Conservation (phyloP, 2,797 vertebrate genomes). For the Malacoraja senta region DNA sequence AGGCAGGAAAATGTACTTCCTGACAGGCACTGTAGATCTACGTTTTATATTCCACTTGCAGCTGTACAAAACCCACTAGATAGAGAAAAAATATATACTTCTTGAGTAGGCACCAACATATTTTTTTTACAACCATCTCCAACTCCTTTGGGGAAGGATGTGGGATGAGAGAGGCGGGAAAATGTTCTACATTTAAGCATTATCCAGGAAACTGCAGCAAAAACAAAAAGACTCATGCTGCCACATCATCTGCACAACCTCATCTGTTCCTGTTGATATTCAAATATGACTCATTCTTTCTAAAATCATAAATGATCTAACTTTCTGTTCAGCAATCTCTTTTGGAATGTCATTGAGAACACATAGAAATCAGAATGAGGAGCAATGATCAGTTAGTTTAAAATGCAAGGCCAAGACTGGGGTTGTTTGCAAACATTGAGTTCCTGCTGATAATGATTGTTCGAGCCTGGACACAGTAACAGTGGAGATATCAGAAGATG, state of each 20-base stretch:
- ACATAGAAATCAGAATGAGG: no score
- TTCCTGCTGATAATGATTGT: background rate
- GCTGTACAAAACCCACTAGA: background rate
- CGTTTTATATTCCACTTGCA: background rate
- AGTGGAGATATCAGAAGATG: background rate
- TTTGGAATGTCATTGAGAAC: background rate
- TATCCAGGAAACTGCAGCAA: background rate
- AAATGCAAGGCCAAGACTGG: slow-evolving; percentile 5
- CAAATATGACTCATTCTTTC: background rate
- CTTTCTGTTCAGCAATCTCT: background rate
- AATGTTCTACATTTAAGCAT: background rate
- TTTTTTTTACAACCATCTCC: background rate
- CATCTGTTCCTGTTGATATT: background rate
- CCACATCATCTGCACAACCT: background rate
- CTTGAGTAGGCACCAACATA: background rate
- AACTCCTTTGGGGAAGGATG: background rate
- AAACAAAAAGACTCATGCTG: background rate
- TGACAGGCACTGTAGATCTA: background rate
- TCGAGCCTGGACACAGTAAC: no score
- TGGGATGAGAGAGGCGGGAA: background rate
- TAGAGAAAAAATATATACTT: background rate
- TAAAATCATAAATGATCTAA: background rate
- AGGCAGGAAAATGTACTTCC: background rate
- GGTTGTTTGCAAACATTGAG: background rate
- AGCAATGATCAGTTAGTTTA: background rate